phyloP scores from a whole-genome alignment of 1,140 invertebrate genomes.

The Halyomorpha halys region DNA sequence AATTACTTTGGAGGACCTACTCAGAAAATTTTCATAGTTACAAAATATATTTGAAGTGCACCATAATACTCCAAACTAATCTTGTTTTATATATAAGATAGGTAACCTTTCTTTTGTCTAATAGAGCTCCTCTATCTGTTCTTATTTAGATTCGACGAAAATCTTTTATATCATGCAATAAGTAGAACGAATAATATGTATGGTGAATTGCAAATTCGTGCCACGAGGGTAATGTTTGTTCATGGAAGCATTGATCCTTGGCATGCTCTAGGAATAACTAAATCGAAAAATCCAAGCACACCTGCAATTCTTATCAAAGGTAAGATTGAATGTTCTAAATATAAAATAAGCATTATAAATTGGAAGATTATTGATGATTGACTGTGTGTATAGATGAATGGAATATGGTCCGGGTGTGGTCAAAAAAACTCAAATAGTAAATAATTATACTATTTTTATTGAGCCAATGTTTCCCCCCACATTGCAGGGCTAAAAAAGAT shows the following conservation, averaged over 20 bases:
- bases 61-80: not conserved
- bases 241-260: slow-evolving; percentile 90
- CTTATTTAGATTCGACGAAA: slow-evolving; percentile 44
- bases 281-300: slow-evolving; percentile 38
- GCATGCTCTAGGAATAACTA: slow-evolving; percentile 70
- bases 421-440: no score
- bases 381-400: no score
- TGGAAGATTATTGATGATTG: no score
- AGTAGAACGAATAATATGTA: slow-evolving; percentile 67
- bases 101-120: not conserved
- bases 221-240: slow-evolving; percentile 68
- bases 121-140: not conserved
- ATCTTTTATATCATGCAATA: slow-evolving; percentile 49
- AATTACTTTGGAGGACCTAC: no score
- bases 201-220: slow-evolving; percentile 59
- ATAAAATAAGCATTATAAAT: not conserved
- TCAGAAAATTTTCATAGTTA: no score
- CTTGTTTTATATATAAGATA: not conserved
- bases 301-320: slow-evolving; percentile 60
- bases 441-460: no score
- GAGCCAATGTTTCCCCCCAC: no score
- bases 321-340: slow-evolving; percentile 12
- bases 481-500: no score
- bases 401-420: no score
- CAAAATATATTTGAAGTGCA: not conserved